These are phyloP conservation scores for Perca flavescens DNA, from an alignment of 2,113 vertebrate species.

Conservation along the genomic window DNA sequence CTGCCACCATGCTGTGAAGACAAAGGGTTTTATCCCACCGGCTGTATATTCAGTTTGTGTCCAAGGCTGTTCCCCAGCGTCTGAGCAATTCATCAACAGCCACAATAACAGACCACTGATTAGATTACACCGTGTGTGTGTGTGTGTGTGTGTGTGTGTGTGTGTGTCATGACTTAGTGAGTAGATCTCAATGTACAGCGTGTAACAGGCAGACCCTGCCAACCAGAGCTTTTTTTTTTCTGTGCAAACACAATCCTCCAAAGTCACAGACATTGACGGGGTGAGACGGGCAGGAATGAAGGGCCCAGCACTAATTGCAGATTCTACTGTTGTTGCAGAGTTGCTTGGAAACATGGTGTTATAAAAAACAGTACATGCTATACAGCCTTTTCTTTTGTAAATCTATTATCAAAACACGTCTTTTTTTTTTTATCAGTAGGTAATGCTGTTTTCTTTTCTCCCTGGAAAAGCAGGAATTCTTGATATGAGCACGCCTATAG, in stretches of 20 bases:
- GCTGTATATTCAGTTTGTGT: conserved; percentile 19
- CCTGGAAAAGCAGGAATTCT: not conserved
- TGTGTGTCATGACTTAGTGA: not conserved
- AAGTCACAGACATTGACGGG: conserved; percentile 5
- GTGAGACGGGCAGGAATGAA: conserved; percentile 17
- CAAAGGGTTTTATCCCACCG: conserved; percentile 16
- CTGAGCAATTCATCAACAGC: conserved; percentile 56
- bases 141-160: not conserved
- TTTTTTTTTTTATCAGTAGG: not conserved
- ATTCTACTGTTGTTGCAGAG: conserved; percentile 20
- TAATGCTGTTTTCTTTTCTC: not conserved
- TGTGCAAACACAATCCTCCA: conserved; percentile 23
- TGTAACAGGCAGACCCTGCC: conserved; percentile 9
- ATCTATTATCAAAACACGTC: conserved; percentile 13
- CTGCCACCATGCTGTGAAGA: conserved; percentile 15
- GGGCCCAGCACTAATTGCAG: conserved; percentile 15
- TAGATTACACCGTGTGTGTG: conserved; percentile 22
- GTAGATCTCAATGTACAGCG: conserved; percentile 14
- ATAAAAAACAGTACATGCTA: conserved; percentile 13
- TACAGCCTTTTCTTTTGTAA: conserved; percentile 6
- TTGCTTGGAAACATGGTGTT: conserved; percentile 52
- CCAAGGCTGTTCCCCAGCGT: conserved; percentile 9
- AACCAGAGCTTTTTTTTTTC: not conserved
- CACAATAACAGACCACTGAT: conserved; percentile 39
- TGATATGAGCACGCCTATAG: not conserved